Evolutionary conservation across 2,113 vertebrate genomes (phyloP).

Genomic region (Petrocephalus zakoni): DNA sequence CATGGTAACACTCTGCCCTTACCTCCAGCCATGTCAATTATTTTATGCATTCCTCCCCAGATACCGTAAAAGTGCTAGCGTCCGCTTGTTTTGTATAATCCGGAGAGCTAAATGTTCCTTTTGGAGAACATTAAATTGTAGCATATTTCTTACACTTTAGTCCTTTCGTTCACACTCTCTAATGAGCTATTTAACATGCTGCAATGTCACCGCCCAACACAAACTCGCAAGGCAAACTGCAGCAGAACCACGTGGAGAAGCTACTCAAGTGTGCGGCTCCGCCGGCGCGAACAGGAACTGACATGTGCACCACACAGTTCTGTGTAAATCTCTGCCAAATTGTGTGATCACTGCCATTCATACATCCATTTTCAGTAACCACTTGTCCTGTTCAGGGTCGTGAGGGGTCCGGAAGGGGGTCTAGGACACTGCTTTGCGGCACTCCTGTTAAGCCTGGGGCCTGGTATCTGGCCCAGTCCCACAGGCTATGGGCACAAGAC

Average conservation of each 20-base stretch:
- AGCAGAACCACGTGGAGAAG: background rate
- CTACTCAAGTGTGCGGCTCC: background rate
- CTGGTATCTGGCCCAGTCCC: too few species aligned
- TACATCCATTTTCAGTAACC: too few species aligned
- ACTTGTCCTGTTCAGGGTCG: too few species aligned
- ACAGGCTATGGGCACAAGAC: too few species aligned
- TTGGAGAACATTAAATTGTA: background rate
- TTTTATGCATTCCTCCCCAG: background rate
- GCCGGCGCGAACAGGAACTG: too few species aligned
- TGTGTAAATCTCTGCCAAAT: too few species aligned
- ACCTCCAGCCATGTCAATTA: background rate
- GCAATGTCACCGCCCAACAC: background rate
- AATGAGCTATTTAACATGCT: background rate
- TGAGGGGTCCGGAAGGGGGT: background rate
- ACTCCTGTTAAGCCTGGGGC: background rate
- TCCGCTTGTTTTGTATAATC: background rate
- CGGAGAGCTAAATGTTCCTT: background rate
- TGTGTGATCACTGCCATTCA: too few species aligned
- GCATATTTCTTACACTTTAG: background rate
- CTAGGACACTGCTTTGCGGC: background rate
- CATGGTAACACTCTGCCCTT: background rate
- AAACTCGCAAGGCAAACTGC: background rate
- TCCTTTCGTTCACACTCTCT: background rate
- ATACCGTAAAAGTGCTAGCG: background rate
- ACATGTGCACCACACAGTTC: too few species aligned